phyloP scores from a whole-genome alignment of 2,888 invertebrate species.

The Aporophyla nigra region DNA sequence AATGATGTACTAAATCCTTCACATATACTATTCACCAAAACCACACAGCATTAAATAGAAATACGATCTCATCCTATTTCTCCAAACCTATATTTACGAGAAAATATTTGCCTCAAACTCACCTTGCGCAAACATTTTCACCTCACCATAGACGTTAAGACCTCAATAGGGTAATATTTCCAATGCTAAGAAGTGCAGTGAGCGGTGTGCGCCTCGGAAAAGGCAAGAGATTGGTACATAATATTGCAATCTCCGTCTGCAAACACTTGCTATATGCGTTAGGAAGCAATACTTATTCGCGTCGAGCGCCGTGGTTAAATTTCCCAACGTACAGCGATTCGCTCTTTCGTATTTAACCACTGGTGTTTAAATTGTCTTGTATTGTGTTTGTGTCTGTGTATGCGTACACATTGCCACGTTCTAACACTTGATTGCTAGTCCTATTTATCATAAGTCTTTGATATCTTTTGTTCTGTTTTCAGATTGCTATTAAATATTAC shows the following conservation, averaged over 20 bases:
- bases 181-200: constrained; percentile 76
- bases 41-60: constrained; percentile 1
- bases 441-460: constrained; percentile 31
- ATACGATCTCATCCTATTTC: constrained; percentile 1
- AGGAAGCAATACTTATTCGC: constrained; percentile 82
- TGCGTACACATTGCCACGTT: constrained; percentile 54
- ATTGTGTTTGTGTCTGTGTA: constrained; percentile 56
- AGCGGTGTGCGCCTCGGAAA: constrained; percentile 77
- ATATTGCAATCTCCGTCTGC: constrained; percentile 88
- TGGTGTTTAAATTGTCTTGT: constrained; percentile 78
- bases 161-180: constrained; percentile 82
- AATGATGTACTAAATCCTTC: no score
- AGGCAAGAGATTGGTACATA: constrained; percentile 85
- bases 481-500: constrained; percentile 10
- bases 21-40: background rate
- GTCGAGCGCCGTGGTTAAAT: constrained; percentile 84
- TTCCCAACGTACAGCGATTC: constrained; percentile 84
- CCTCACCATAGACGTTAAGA: constrained; percentile 72
- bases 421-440: constrained; percentile 42
- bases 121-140: constrained; percentile 56
- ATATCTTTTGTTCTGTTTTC: constrained; percentile 16
- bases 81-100: constrained; percentile 34
- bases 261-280: constrained; percentile 84
- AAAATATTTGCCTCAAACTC: constrained; percentile 42
- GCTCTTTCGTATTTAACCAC: constrained; percentile 88